Percentiles rank a stretch among this genome's conserved stretches.
These are phyloP conservation scores for Sipha maydis DNA, from an alignment of 2,888 invertebrate genomes.

Conservation along the genomic window DNA sequence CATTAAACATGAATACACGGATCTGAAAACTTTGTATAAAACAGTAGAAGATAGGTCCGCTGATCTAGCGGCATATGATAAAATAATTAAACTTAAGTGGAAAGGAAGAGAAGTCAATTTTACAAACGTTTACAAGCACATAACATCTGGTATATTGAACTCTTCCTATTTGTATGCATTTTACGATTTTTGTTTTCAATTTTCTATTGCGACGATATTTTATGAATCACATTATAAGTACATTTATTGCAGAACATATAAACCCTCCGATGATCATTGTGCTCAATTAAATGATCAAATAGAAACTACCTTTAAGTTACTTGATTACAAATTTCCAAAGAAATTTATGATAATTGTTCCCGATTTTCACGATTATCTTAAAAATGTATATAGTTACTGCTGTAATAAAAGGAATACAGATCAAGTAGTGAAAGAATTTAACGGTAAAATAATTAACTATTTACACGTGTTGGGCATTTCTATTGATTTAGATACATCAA, in stretches of 20 bases:
- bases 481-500: background rate
- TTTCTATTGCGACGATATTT: background rate
- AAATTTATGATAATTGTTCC: background rate
- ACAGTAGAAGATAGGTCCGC: background rate
- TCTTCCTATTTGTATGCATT: background rate
- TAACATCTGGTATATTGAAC: background rate
- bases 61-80: background rate
- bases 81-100: background rate
- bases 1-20: background rate
- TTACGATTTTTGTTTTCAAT: background rate
- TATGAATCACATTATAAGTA: background rate
- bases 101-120: background rate
- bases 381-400: too few species aligned
- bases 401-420: background rate
- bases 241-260: too few species aligned
- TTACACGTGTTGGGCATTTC: background rate
- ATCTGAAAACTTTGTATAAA: background rate
- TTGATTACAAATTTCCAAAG: background rate
- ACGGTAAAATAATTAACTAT: background rate
- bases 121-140: background rate
- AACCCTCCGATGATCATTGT: background rate
- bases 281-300: background rate
- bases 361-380: background rate
- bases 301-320: background rate
- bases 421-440: background rate